phyloP scores from a whole-genome alignment of 2,888 invertebrate genomes.

The Sialis fuliginosa region DNA sequence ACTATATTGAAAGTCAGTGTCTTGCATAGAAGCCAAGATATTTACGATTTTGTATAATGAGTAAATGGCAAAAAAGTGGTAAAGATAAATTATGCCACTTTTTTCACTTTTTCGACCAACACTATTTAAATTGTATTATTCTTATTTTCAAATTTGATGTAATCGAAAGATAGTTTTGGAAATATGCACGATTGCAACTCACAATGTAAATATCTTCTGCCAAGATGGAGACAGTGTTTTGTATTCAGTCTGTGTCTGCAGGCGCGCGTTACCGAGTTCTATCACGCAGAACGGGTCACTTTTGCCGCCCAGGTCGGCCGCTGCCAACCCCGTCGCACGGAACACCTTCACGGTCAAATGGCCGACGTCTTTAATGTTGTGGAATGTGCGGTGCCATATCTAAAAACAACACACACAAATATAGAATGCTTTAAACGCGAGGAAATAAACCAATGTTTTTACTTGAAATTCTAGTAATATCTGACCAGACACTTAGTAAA shows the following conservation, averaged over 20 bases:
- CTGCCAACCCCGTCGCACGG: constrained; percentile 67
- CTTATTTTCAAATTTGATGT: too few species aligned
- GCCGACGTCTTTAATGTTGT: constrained; percentile 73
- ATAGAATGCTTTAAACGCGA: constrained; percentile 5
- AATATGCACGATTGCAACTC: constrained; percentile 24
- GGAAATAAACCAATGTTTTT: constrained; percentile 2
- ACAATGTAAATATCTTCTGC: constrained; percentile 99
- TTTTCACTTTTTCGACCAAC: too few species aligned
- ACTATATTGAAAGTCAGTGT: too few species aligned
- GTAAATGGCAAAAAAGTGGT: too few species aligned
- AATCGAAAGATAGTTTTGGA: too few species aligned
- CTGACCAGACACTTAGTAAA: too few species aligned
- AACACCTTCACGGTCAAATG: constrained; percentile 89
- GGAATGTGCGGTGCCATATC: constrained; percentile 49
- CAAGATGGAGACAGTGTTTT: constrained; percentile 92
- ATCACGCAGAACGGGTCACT: constrained; percentile 98
- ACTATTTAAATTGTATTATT: too few species aligned
- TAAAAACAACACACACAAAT: constrained; percentile 21
- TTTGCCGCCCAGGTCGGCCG: constrained; percentile 93
- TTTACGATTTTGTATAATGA: too few species aligned
- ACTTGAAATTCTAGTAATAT: too few species aligned
- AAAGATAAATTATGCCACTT: too few species aligned
- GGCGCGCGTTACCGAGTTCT: constrained; percentile 81
- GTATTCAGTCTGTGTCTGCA: constrained; percentile 98
- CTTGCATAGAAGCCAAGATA: too few species aligned